phyloP scores from a whole-genome alignment of 2,113 vertebrate species.

The Ptilorrhoa leucosticta region DNA sequence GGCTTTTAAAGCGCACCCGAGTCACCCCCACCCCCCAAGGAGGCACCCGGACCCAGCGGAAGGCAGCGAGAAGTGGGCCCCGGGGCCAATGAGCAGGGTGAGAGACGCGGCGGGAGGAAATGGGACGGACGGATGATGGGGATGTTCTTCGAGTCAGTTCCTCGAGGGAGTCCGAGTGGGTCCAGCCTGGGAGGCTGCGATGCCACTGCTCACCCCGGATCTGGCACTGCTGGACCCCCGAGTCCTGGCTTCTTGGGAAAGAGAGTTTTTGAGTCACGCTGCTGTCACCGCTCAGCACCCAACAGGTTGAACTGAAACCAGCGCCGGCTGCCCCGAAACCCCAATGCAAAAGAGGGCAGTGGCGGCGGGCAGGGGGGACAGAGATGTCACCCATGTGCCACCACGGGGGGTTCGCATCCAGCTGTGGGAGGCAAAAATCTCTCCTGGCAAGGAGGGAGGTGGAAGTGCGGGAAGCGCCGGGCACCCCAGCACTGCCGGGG shows the following conservation, averaged over 20 bases:
- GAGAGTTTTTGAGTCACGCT: not conserved
- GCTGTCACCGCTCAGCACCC: rapidly evolving
- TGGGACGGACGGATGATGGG: not conserved
- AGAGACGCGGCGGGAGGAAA: not conserved
- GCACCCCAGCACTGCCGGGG: not conserved
- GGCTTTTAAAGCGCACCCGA: conserved; percentile 2
- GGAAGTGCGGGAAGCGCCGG: rapidly evolving
- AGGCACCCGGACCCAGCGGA: not conserved
- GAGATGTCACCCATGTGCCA: not conserved
- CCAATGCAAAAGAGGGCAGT: not conserved
- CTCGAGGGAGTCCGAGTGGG: conserved; percentile 19
- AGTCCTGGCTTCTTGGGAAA: rapidly evolving
- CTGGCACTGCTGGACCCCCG: rapidly evolving
- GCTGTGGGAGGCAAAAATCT: not conserved
- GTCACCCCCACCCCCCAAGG: not conserved
- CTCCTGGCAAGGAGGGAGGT: not conserved
- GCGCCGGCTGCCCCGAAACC: not conserved
- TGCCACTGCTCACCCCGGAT: rapidly evolving
- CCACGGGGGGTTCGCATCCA: rapidly evolving
- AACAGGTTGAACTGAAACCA: not conserved
- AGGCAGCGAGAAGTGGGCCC: not conserved
- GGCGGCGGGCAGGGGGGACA: not conserved
- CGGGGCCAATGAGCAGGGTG: not conserved
- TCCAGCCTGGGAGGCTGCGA: not conserved
- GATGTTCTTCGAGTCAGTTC: conserved; percentile 48